Evolutionary conservation across 2,797 vertebrate species (phyloP).

Genomic region (Thamnophis elegans): DNA sequence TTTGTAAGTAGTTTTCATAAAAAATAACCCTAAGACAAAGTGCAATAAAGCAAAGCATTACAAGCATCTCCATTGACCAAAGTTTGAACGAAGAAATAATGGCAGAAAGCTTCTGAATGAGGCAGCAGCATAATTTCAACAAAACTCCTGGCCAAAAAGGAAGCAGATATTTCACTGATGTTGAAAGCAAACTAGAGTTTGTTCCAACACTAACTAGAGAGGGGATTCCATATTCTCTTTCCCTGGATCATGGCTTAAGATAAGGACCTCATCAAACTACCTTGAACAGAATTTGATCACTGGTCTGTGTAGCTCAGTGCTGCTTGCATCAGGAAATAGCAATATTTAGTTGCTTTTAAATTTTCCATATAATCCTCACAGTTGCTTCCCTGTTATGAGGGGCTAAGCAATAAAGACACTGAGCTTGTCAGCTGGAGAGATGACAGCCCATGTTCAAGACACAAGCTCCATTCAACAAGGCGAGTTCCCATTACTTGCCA

Average conservation of each 20-base stretch:
- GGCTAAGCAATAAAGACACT: too few species aligned
- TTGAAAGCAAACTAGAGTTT: not conserved
- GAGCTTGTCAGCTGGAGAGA: too few species aligned
- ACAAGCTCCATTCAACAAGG: too few species aligned
- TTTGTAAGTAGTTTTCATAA: not conserved
- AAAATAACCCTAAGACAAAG: not conserved
- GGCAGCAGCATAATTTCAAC: not conserved
- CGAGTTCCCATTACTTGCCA: too few species aligned
- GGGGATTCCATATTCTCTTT: not conserved
- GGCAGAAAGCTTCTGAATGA: not conserved
- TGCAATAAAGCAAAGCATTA: not conserved
- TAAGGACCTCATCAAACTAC: not conserved
- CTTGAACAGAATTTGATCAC: not conserved
- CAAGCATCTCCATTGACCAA: not conserved
- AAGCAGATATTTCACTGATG: not conserved
- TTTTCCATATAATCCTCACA: not conserved
- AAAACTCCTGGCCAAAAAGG: not conserved
- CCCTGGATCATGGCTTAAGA: not conserved
- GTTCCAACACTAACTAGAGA: not conserved
- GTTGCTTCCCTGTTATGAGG: not conserved
- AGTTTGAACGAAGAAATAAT: not conserved
- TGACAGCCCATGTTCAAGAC: too few species aligned
- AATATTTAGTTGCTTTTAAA: not conserved
- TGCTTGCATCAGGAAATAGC: not conserved
- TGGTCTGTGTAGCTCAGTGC: not conserved